These are phyloP conservation scores for Muschampia plurimacula DNA, from an alignment of 2,888 invertebrate genomes.

Conservation along the genomic window DNA sequence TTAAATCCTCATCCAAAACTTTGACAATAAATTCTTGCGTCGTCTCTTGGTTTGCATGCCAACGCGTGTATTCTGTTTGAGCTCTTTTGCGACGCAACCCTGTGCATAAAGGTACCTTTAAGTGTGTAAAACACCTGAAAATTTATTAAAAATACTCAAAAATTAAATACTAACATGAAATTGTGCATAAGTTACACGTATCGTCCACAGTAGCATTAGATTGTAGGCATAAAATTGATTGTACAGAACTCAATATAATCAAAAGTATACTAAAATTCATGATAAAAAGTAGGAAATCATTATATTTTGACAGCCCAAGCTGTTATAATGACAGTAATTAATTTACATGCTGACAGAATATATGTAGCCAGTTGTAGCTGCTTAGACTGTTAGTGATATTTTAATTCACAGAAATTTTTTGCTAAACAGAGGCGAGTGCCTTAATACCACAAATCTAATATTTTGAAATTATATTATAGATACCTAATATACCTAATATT, in stretches of 20 bases:
- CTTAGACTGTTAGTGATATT: too few relatives aligned
- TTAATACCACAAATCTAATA: too few relatives aligned
- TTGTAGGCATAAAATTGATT: conserved; percentile 57
- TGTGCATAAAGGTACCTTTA: conserved; percentile 40
- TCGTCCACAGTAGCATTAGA: conserved; percentile 59
- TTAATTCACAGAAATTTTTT: too few relatives aligned
- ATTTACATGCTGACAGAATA: conserved; percentile 8
- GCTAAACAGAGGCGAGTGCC: too few relatives aligned
- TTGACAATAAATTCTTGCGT: conserved; percentile 76
- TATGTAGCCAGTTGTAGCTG: conserved; percentile 24
- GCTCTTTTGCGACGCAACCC: conserved; percentile 70
- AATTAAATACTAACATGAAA: conserved; percentile 61
- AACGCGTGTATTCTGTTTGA: conserved; percentile 70
- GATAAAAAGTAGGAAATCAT: conserved; percentile 65
- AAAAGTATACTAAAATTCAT: conserved; percentile 76
- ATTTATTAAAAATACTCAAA: not conserved
- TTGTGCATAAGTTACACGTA: conserved; percentile 57
- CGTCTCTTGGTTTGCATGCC: conserved; percentile 64
- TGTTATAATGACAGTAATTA: conserved; percentile 46
- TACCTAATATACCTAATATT: too few relatives aligned
- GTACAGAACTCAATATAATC: conserved; percentile 69
- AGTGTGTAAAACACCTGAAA: not conserved
- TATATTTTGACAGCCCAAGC: conserved; percentile 66
- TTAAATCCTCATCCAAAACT: conserved; percentile 73
- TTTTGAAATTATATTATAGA: too few relatives aligned